Base-by-base conservation (phyloP, 2,888 invertebrate species). In the Trissolcus brochymenae region DNA sequence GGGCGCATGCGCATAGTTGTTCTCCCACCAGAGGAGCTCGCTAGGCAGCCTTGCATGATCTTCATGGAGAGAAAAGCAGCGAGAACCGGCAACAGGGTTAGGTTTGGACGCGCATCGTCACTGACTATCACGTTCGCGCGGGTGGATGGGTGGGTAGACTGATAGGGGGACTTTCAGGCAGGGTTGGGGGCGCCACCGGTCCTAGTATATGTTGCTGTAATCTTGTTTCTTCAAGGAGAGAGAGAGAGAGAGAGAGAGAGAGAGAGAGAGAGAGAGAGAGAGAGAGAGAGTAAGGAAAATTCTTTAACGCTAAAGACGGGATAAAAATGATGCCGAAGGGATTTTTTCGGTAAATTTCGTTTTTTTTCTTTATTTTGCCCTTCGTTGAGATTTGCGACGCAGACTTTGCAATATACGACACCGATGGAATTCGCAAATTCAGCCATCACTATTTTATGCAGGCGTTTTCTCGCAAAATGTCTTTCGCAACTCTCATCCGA, bases 81-180 rank as follows among this genome's bases (percentile, higher is more conserved):
- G 85, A 86, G 84, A 86, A 86, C 86, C 86, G 87, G 86, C 86
- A 84, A 82, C 82, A 81, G 83, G 83, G 86, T 86, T 83, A 83
- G 82, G 82, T 83, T 84, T 82, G 84, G 82, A 83, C 84, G 81
- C 81, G 81, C 84, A 84, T 84, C 83, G 84, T 80, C 83, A 81
- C 81, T 80, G 82, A 81, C 84, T 83, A 83, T 84, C 82, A 80
- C 80, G 81, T 82, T 81, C 80, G 88, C 86, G 86, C 87, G 87
- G 88, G 86, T 89, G 87, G 87, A 62, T 72, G 68, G 75, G 62
- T 66, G 56, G 66, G 66, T 60, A 72, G 71, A 50, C 68, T 71
- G 66, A 72, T 74, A 81, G 83, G 80, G 82, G 87, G 60, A 57
- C 85, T 86, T 84, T 85, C n/a, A n/a, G 41, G 53, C 87, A 55